These are phyloP conservation scores for Crotalus adamanteus DNA, from an alignment of 2,797 vertebrate species.

Conservation along the genomic window DNA sequence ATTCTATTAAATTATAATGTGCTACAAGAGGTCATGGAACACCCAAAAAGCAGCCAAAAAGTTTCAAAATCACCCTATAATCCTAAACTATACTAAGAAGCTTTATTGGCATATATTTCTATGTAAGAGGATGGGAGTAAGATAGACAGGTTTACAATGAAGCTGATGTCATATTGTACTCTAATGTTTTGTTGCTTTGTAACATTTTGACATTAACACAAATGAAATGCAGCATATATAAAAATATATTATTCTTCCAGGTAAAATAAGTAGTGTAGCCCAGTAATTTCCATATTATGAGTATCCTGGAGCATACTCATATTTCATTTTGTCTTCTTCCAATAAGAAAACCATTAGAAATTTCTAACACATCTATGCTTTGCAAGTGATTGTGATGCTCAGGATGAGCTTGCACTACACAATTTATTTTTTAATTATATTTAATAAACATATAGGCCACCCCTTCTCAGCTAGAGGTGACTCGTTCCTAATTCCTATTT, in stretches of 20 bases:
- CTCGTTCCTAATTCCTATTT: background rate
- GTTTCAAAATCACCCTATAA: background rate
- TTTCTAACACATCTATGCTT: background rate
- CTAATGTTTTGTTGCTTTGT: background rate
- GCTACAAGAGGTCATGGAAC: background rate
- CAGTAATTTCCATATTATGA: background rate
- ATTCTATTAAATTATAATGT: background rate
- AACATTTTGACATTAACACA: conserved; percentile 28
- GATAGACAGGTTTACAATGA: background rate
- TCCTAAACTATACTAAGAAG: background rate
- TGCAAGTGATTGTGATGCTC: background rate
- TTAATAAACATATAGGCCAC: background rate
- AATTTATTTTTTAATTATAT: background rate
- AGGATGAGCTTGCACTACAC: background rate
- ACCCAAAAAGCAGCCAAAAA: background rate
- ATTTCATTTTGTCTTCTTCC: background rate
- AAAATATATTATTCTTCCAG: background rate
- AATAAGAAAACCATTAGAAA: background rate
- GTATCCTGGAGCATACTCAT: background rate
- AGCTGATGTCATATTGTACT: background rate
- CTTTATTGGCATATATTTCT: background rate
- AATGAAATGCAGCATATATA: conserved; percentile 14
- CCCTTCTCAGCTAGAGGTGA: background rate
- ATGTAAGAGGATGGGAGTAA: background rate
- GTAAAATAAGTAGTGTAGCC: background rate